phyloP scores from a whole-genome alignment of 2,113 vertebrate species.

The Channa argus region DNA sequence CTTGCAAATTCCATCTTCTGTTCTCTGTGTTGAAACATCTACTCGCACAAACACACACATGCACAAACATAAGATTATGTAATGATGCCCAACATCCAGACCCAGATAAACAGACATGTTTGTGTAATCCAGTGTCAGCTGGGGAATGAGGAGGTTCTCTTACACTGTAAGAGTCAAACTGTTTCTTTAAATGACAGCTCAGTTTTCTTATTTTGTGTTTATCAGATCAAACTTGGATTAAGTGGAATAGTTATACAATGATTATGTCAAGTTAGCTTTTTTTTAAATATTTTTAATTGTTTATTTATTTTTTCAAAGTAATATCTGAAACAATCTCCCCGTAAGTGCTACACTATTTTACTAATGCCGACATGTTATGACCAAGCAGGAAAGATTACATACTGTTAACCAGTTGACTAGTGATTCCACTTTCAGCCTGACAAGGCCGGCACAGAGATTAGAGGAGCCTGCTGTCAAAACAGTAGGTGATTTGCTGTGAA shows the following conservation, averaged over 20 bases:
- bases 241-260: no score
- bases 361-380: no score
- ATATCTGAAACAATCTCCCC: background rate
- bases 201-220: background rate
- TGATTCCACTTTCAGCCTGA: conserved; percentile 32
- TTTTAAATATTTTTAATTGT: no score
- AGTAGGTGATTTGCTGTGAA: conserved; percentile 36
- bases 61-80: conserved; percentile 36
- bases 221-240: background rate
- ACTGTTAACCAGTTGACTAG: background rate
- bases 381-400: conserved; percentile 13
- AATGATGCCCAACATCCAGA: conserved; percentile 53
- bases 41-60: conserved; percentile 4
- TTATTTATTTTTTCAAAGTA: background rate
- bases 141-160: conserved; percentile 25
- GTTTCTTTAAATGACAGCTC: conserved; percentile 17
- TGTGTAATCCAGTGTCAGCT: conserved; percentile 49
- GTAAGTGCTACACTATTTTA: background rate
- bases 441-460: conserved; percentile 22
- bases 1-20: conserved; percentile 28
- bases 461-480: conserved; percentile 41
- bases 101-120: conserved; percentile 59
- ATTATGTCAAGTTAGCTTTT: no score
- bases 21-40: conserved; percentile 13
- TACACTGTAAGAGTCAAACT: conserved; percentile 8